phyloP scores from a whole-genome alignment of 2,888 invertebrate species.

The Orthonychiurus folsomi region DNA sequence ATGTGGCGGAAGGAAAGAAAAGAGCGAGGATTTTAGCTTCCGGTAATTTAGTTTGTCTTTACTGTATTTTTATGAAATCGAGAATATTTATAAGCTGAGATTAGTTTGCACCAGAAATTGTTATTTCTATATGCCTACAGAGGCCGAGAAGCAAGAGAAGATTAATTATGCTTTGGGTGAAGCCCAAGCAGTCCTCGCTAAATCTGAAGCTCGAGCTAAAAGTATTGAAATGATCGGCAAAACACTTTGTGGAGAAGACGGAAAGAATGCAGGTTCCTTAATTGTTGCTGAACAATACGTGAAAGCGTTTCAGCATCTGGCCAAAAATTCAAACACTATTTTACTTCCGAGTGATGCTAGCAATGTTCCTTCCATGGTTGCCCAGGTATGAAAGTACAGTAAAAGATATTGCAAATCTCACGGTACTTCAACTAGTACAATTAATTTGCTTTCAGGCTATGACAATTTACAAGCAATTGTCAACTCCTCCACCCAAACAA shows the following conservation, averaged over 20 bases:
- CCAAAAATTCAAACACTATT: slow-evolving; percentile 86
- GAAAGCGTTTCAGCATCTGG: slow-evolving; percentile 82
- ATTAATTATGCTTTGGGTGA: slow-evolving; percentile 90
- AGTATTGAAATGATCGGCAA: slow-evolving; percentile 69
- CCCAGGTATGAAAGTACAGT: slow-evolving; percentile 54
- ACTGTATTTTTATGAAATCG: slow-evolving; percentile 2
- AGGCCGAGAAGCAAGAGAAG: slow-evolving; percentile 88
- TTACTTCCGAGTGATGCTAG: slow-evolving; percentile 85
- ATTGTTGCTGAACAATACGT: slow-evolving; percentile 94
- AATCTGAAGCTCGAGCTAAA: slow-evolving; percentile 82
- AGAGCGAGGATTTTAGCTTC: slow-evolving; percentile 83
- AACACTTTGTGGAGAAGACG: slow-evolving; percentile 57
- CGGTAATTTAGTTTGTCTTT: slow-evolving; percentile 52
- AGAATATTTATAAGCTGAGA: background rate
- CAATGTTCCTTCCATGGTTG: slow-evolving; percentile 66
- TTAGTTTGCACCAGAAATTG: slow-evolving; percentile 2
- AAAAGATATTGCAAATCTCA: slow-evolving; percentile 6
- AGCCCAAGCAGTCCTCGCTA: slow-evolving; percentile 78
- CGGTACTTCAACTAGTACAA: background rate
- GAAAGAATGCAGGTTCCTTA: slow-evolving; percentile 81
- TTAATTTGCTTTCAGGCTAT: slow-evolving; percentile 43
- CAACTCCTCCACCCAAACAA: too few relatives aligned
- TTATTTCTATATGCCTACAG: slow-evolving; percentile 46
- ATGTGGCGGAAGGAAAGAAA: slow-evolving; percentile 94
- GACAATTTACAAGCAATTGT: slow-evolving; percentile 47